A percentile compares a stretch with the other conserved stretches of the same genome.
Conservation (phyloP, 2,797 vertebrate species). For the Coregonus suidteri region DNA sequence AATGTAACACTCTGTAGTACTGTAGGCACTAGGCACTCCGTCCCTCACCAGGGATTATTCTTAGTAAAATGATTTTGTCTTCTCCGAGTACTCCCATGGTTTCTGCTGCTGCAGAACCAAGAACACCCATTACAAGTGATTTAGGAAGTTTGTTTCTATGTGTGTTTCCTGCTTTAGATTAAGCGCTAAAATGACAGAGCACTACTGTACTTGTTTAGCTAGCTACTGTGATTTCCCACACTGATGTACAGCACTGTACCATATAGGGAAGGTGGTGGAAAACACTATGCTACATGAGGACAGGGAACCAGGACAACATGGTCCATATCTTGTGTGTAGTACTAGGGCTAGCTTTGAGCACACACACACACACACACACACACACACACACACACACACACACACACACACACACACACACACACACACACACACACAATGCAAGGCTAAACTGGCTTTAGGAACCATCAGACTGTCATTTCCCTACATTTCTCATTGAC, state of each 20-base stretch:
- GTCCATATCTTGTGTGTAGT: too few species aligned
- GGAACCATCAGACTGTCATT: neutral
- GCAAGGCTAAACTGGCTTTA: neutral
- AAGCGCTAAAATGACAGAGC: neutral
- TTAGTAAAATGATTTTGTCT: neutral
- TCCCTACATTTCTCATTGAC: neutral
- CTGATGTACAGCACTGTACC: neutral
- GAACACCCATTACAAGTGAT: neutral
- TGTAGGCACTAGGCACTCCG: neutral
- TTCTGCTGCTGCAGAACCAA: neutral
- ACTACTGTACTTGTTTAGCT: neutral
- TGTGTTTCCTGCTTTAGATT: neutral
- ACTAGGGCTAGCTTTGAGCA: too few species aligned
- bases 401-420: neutral
- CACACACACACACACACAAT: neutral
- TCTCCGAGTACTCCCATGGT: too few species aligned
- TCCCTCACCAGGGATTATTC: neutral
- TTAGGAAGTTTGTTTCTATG: neutral
- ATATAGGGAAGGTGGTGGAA: too few species aligned
- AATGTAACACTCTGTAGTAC: neutral
- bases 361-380: neutral
- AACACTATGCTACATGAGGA: too few species aligned
- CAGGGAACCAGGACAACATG: too few species aligned
- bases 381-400: conserved; percentile 6
- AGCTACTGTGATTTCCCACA: neutral